Percentiles rank a stretch among this genome's conserved stretches.
phyloP scores from a whole-genome alignment of 1,140 invertebrate species.

The Ceratina calcarata region DNA sequence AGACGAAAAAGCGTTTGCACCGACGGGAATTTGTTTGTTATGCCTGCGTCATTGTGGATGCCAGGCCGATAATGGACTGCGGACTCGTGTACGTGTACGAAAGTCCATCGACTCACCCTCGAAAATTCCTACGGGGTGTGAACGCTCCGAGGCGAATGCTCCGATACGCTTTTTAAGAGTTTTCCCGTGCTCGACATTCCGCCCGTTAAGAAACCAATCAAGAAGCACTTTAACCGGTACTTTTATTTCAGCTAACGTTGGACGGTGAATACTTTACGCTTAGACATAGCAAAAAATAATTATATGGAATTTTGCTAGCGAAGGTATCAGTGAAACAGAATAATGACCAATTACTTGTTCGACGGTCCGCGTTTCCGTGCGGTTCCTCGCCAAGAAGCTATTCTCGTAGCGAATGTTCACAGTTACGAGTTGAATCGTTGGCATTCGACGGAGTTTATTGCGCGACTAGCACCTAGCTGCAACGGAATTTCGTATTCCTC shows the following conservation, averaged over 20 bases:
- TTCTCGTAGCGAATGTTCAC: constrained; percentile 53
- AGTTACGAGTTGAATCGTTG: constrained; percentile 11
- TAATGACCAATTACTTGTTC: neutral
- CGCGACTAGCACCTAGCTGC: constrained; percentile 11
- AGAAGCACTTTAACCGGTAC: neutral
- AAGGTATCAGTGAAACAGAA: neutral
- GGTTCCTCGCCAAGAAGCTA: constrained; percentile 50
- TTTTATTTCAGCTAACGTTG: too few species aligned
- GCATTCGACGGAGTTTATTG: constrained; percentile 10
- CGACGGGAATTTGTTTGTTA: constrained; percentile 51
- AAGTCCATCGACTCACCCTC: constrained; percentile 3
- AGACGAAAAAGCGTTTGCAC: constrained; percentile 28
- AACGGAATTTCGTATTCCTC: constrained; percentile 18
- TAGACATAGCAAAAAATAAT: too few species aligned
- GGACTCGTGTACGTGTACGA: too few species aligned
- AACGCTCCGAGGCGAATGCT: neutral
- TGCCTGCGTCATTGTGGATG: constrained; percentile 14
- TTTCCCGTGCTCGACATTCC: neutral
- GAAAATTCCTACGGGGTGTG: neutral
- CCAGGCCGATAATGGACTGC: constrained; percentile 22
- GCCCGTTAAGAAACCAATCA: neutral
- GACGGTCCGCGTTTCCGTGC: neutral
- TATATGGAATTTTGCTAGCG: too few species aligned
- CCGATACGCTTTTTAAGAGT: neutral
- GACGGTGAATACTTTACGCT: too few species aligned